A percentile compares a stretch with the other conserved stretches of the same genome.
These are phyloP conservation scores for Dryadula phaetusa DNA, from an alignment of 2,888 invertebrate genomes.

Conservation along the genomic window DNA sequence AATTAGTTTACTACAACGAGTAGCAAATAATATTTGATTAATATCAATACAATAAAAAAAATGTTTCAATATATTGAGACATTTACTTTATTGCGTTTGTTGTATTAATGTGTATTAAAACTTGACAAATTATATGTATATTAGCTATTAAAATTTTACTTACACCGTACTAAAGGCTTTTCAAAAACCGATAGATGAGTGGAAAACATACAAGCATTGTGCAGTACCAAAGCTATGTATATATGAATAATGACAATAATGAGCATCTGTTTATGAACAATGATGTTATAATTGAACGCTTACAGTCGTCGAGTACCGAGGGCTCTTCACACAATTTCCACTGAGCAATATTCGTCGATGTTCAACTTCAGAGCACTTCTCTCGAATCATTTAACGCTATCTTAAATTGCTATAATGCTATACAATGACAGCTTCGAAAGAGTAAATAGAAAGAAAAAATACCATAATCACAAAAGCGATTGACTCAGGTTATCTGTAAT, in stretches of 20 bases:
- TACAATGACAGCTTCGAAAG: constrained; percentile 19
- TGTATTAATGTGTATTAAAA: neutral
- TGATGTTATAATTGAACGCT: constrained; percentile 43
- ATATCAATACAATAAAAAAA: too few relatives aligned
- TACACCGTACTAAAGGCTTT: neutral
- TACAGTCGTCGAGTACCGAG: constrained; percentile 36
- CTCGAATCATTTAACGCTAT: constrained; percentile 38
- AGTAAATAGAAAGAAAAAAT: constrained; percentile 19
- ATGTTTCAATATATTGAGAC: neutral
- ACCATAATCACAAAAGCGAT: neutral
- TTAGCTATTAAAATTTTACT: neutral
- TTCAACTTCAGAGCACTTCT: constrained; percentile 40
- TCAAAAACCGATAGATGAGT: neutral
- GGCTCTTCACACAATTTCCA: constrained; percentile 40
- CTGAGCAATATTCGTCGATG: constrained; percentile 36
- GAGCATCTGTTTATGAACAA: constrained; percentile 42
- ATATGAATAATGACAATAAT: constrained; percentile 39
- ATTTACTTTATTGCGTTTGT: neutral
- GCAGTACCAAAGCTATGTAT: constrained; percentile 30
- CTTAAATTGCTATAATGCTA: constrained; percentile 35
- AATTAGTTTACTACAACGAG: neutral
- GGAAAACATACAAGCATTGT: neutral
- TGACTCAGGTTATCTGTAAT: neutral
- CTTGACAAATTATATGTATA: neutral
- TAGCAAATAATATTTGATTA: neutral